phyloP scores from a whole-genome alignment of 1,140 invertebrate genomes.

The Chelonus insularis region DNA sequence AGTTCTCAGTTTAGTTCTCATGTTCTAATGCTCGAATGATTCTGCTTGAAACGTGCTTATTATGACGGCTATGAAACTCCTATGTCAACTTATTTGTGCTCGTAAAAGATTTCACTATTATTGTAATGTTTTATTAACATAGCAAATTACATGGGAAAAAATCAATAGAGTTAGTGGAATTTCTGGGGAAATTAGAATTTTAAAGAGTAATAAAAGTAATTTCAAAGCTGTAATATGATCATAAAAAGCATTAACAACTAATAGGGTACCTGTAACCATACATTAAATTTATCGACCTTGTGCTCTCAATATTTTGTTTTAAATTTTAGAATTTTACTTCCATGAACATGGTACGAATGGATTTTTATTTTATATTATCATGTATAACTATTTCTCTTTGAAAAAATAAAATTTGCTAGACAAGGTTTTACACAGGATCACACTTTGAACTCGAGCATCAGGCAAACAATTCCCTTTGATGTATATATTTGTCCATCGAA shows the following conservation, averaged over 20 bases:
- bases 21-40: constrained; percentile 12
- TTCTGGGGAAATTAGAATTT: background rate
- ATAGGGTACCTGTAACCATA: too few relatives aligned
- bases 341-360: too few relatives aligned
- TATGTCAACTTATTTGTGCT: constrained; percentile 4
- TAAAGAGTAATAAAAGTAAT: too few relatives aligned
- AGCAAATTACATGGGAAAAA: background rate
- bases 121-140: background rate
- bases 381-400: background rate
- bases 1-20: background rate
- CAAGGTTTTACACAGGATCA: background rate
- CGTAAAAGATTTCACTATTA: constrained; percentile 15
- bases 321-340: too few relatives aligned
- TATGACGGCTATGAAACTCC: constrained; percentile 7
- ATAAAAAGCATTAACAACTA: too few relatives aligned
- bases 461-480: constrained; percentile 3
- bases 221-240: too few relatives aligned
- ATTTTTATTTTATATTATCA: background rate
- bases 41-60: constrained; percentile 8
- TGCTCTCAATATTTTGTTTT: too few relatives aligned
- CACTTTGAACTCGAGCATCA: background rate
- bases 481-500: background rate
- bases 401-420: background rate
- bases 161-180: background rate
- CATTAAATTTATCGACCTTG: too few relatives aligned